Evolutionary conservation across 1,140 invertebrate genomes (phyloP).

Genomic region (Sminthurinus signatus): DNA sequence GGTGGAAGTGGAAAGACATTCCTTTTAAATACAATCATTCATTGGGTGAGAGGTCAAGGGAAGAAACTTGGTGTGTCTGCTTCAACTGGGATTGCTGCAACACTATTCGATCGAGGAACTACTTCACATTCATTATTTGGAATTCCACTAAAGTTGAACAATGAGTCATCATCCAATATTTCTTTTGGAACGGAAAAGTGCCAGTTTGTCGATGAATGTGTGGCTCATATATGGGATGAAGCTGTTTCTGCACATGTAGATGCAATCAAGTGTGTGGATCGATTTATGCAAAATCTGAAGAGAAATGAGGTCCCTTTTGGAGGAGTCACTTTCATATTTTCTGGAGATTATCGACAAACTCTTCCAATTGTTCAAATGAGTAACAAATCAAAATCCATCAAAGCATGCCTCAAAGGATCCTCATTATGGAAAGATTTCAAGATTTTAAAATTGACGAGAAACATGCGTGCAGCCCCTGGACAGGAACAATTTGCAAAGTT

Average conservation of each 20-base stretch:
- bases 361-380: conserved; percentile 23
- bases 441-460: too few species aligned
- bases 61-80: neutral
- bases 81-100: too few species aligned
- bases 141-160: neutral
- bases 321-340: conserved; percentile 18
- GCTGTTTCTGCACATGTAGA: too few species aligned
- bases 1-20: too few species aligned
- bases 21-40: neutral
- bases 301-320: conserved; percentile 8
- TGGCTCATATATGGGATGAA: too few species aligned
- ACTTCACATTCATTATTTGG: too few species aligned
- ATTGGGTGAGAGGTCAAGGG: conserved; percentile 7
- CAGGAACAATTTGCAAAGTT: neutral
- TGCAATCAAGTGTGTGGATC: too few species aligned
- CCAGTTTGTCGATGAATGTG: too few species aligned
- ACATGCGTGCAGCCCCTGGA: neutral
- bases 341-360: conserved; percentile 26
- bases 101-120: too few species aligned
- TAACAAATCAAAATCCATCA: conserved; percentile 28
- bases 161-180: too few species aligned
- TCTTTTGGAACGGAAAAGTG: too few species aligned
- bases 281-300: too few species aligned
- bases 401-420: conserved; percentile 22
- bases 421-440: neutral